phyloP scores from a whole-genome alignment of 2,113 vertebrate species.

The Esox niger region DNA sequence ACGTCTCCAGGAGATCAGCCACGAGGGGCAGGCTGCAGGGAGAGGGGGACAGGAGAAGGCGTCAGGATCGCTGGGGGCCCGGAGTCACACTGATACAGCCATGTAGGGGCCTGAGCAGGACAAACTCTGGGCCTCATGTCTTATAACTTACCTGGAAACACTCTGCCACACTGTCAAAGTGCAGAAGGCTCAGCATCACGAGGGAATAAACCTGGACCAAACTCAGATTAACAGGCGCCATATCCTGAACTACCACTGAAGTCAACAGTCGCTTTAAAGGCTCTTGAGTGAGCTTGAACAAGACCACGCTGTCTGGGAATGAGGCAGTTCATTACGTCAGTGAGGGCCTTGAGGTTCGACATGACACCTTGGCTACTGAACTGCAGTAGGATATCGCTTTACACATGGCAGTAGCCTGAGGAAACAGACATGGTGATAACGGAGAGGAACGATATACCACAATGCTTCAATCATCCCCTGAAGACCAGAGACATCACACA shows the following conservation, averaged over 20 bases:
- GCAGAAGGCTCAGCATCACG: neutral
- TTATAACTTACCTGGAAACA: neutral
- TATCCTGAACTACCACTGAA: neutral
- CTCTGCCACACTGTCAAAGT: neutral
- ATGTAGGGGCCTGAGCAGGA: neutral
- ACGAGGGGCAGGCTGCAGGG: constrained; percentile 71
- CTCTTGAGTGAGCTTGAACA: no score
- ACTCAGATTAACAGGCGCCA: neutral
- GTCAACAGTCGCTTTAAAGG: no score
- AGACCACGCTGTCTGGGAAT: neutral
- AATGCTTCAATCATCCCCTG: constrained; percentile 1
- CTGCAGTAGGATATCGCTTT: neutral
- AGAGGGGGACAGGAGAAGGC: neutral
- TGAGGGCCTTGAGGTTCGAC: neutral
- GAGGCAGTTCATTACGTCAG: neutral
- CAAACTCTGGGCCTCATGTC: neutral
- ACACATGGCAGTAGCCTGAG: constrained; percentile 36
- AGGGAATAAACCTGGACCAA: neutral
- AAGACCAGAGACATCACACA: neutral
- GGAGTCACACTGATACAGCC: neutral
- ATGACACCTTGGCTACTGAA: neutral
- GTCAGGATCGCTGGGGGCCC: neutral
- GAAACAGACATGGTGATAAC: constrained; percentile 26
- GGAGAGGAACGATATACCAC: constrained; percentile 14
- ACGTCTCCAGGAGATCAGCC: constrained; percentile 79